Percentiles rank a stretch among this genome's conserved stretches.
These are phyloP conservation scores for Philopotamus ludificatus DNA, from an alignment of 1,140 invertebrate species.

Conservation along the genomic window DNA sequence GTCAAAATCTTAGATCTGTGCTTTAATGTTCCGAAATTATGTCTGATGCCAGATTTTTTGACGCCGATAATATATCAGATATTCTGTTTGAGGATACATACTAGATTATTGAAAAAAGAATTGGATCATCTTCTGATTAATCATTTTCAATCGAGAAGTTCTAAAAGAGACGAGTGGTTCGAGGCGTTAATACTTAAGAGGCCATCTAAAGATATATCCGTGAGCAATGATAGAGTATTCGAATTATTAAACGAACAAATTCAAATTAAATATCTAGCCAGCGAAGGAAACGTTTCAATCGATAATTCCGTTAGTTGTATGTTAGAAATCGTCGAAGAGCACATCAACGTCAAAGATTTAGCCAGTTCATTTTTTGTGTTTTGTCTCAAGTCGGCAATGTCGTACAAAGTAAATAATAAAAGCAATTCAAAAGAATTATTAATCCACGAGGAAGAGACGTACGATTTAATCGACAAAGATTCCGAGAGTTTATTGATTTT, in stretches of 20 bases:
- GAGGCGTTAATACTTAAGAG: conserved; percentile 26
- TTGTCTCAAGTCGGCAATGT: conserved; percentile 16
- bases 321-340: conserved; percentile 29
- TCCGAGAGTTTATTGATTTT: conserved; percentile 44
- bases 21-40: conserved; percentile 45
- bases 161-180: conserved; percentile 26
- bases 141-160: conserved; percentile 39
- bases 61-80: conserved; percentile 47
- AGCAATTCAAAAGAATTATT: conserved; percentile 45
- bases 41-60: conserved; percentile 44
- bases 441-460: conserved; percentile 46
- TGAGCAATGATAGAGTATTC: conserved; percentile 23
- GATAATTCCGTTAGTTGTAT: conserved; percentile 32
- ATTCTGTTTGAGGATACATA: conserved; percentile 46
- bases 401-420: conserved; percentile 24
- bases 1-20: conserved; percentile 52
- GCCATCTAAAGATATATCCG: conserved; percentile 25
- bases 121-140: conserved; percentile 49
- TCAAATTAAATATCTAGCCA: conserved; percentile 15
- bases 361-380: conserved; percentile 32
- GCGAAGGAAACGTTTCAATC: conserved; percentile 7
- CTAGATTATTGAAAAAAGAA: conserved; percentile 44
- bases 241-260: conserved; percentile 24
- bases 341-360: conserved; percentile 13
- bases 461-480: conserved; percentile 47